phyloP scores from a whole-genome alignment of 2,797 vertebrate genomes.

The Limosa lapponica region DNA sequence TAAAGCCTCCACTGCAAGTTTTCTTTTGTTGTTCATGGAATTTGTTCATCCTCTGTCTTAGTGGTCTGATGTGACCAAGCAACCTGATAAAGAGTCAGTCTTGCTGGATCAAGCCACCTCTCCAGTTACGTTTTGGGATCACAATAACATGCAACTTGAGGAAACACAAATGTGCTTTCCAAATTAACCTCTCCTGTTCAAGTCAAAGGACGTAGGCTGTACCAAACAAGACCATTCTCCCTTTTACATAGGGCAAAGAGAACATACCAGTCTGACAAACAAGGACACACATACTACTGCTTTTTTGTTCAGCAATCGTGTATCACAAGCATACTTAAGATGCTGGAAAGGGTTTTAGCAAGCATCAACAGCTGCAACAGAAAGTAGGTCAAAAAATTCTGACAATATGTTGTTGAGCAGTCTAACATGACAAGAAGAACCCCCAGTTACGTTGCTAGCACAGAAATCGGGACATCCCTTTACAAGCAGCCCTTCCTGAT shows the following conservation, averaged over 20 bases:
- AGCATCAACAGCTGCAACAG: not conserved
- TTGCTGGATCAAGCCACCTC: conserved; percentile 4
- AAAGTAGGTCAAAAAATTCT: not conserved
- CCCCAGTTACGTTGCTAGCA: accelerated
- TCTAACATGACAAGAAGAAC: not conserved
- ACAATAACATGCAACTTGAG: conserved; percentile 61
- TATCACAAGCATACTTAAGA: not conserved
- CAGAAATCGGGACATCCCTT: not conserved
- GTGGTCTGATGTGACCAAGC: not conserved
- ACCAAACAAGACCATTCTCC: not conserved
- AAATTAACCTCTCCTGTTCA: conserved; percentile 11
- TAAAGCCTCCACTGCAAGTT: not conserved
- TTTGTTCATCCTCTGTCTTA: not conserved
- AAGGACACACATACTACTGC: not conserved
- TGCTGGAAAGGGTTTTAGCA: not conserved
- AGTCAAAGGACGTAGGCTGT: not conserved
- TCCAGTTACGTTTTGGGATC: conserved; percentile 61
- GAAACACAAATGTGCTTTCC: conserved; percentile 48
- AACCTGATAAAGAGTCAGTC: conserved; percentile 28
- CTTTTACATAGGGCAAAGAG: not conserved
- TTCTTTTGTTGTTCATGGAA: not conserved
- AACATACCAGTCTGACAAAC: not conserved
- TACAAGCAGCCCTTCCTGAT: not conserved
- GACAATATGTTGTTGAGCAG: not conserved
- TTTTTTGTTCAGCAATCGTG: not conserved